phyloP scores from a whole-genome alignment of 2,888 invertebrate genomes.

The Ceramica pisi region DNA sequence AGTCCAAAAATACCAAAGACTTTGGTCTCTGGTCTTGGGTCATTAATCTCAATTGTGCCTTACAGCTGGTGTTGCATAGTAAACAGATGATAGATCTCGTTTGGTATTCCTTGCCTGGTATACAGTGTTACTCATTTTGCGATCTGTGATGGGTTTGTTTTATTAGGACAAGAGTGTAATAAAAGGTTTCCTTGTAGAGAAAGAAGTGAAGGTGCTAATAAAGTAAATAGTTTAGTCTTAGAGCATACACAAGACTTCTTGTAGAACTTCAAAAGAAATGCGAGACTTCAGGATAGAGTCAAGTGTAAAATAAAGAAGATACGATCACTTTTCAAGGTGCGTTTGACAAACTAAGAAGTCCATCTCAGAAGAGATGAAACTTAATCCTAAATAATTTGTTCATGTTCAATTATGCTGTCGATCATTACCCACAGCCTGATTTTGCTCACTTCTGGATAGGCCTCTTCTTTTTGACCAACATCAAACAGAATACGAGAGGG shows the following conservation, averaged over 20 bases:
- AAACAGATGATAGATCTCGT: conserved; percentile 41
- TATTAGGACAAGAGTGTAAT: not conserved
- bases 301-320: not conserved
- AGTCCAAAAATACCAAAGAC: conserved; percentile 27
- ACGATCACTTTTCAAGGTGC: no score
- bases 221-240: not conserved
- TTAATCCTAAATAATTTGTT: no score
- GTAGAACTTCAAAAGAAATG: not conserved
- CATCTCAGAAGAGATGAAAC: no score
- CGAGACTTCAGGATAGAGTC: not conserved
- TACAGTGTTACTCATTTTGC: not conserved
- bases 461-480: no score
- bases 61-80: conserved; percentile 46
- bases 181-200: not conserved
- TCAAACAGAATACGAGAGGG: no score
- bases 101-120: conserved; percentile 20
- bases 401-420: no score
- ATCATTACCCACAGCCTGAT: no score
- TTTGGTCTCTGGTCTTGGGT: not conserved
- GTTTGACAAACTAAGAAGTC: no score
- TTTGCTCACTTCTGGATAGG: no score
- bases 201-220: not conserved
- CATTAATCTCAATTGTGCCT: conserved; percentile 55
- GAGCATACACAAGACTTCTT: not conserved
- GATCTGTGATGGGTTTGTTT: conserved; percentile 8